Evolutionary conservation across 2,113 vertebrate genomes (phyloP).

Genomic region (Lethenteron reissneri): DNA sequence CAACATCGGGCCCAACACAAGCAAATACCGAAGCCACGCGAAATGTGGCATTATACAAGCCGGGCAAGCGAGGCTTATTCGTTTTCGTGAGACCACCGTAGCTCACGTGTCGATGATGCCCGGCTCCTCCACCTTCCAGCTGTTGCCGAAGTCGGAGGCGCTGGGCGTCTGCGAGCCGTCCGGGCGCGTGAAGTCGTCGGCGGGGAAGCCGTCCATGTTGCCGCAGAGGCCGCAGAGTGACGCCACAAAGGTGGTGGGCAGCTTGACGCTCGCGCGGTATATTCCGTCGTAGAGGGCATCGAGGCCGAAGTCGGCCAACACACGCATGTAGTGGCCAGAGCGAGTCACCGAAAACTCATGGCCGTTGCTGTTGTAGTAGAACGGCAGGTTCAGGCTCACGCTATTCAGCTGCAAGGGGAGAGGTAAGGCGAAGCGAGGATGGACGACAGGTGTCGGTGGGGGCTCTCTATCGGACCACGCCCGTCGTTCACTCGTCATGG

Average conservation of each 20-base stretch:
- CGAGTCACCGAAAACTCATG: background rate
- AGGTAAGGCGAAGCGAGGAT: background rate
- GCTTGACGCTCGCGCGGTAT: background rate
- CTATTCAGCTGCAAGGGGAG: background rate
- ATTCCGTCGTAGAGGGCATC: background rate
- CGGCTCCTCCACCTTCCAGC: background rate
- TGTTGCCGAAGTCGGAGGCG: background rate
- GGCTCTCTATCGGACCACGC: too few relatives aligned
- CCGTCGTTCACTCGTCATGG: too few relatives aligned
- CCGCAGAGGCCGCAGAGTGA: constrained; percentile 3
- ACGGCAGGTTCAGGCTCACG: background rate
- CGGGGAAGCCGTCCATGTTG: background rate
- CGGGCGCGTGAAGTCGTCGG: background rate
- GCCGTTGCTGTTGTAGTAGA: background rate
- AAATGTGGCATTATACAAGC: too few relatives aligned
- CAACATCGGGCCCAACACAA: too few relatives aligned
- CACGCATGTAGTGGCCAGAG: background rate
- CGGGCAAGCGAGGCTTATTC: too few relatives aligned
- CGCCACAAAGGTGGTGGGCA: background rate
- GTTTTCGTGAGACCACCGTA: too few relatives aligned
- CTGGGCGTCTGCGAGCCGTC: background rate
- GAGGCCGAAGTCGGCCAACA: background rate
- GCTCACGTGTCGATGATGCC: too few relatives aligned
- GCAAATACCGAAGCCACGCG: too few relatives aligned
- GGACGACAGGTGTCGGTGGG: too few relatives aligned